These are phyloP conservation scores for Aricia agestis DNA, from an alignment of 1,140 invertebrate species.

Conservation along the genomic window DNA sequence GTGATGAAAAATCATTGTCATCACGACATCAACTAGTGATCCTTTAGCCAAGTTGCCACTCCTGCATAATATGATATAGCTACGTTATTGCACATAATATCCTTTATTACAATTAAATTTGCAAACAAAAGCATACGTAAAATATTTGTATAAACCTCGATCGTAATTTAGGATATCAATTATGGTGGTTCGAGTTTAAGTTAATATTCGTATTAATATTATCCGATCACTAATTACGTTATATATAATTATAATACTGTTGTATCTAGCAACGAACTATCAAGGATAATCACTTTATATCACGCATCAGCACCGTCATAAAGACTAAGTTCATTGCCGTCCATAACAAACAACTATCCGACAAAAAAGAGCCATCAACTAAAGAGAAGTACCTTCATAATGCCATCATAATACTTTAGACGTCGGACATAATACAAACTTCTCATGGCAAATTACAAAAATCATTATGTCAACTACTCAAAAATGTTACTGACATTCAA, in stretches of 20 bases:
- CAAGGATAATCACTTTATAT: background rate
- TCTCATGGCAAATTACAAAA: background rate
- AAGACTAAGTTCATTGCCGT: background rate
- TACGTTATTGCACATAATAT: too few species aligned
- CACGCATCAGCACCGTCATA: background rate
- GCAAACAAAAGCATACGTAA: too few species aligned
- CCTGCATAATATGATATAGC: too few species aligned
- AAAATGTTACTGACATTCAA: background rate
- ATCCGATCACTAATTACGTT: too few species aligned
- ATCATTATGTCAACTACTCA: background rate
- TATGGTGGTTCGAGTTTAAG: too few species aligned
- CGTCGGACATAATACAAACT: background rate
- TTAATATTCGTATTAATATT: too few species aligned
- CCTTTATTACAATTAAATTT: too few species aligned
- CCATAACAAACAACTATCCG: background rate
- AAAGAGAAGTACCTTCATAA: background rate
- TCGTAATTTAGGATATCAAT: too few species aligned
- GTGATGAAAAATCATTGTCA: too few species aligned
- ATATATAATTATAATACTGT: background rate
- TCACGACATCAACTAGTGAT: too few species aligned
- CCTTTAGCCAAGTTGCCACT: too few species aligned
- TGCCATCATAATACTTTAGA: background rate
- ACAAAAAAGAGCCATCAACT: background rate
- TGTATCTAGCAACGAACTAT: background rate
- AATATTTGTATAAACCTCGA: too few species aligned